Evolutionary conservation across 2,888 invertebrate species (phyloP), one percentile per base, ranked within the genome.

Genomic region (Colletes collaris): DNA sequence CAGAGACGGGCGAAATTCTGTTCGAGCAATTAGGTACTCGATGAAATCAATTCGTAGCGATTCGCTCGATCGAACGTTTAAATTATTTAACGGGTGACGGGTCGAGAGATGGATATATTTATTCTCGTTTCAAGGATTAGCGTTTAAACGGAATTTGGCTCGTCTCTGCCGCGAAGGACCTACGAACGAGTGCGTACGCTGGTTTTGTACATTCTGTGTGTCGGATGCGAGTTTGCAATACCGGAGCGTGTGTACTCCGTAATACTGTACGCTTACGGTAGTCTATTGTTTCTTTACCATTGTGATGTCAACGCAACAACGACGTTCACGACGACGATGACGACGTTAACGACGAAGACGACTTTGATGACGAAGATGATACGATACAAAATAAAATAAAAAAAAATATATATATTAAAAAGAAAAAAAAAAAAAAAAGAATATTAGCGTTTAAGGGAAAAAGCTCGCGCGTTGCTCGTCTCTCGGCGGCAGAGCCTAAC

Each of bases 381-480:
- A 71, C 63, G 71, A 91, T 91, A 90, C 83, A 87, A 90, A 87
- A 90, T 90, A 88, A 91, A 89, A 40, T 40, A 40, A 40, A 40
- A 40, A 40, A 40, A 40, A 40, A 6, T 40, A 40, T 6, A 40
- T 6, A 40, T 6, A 40, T 6, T 6, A 40, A 8, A 8, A 46
- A 46, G 6, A 46, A 46, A 46, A 8, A 46, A 46, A 46, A 8
- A 46, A 46, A 46, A 90, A 46, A 8, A 46, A 46, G 10, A 90
- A 89, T 89, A 90, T 88, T 89, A 91, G 89, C 79, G 83, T 80
- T 81, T 91, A 91, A 92, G 89, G 27, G 16, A 16, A 27, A 88
- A 87, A 87, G 86, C 90, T 91, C 89, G 88, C 89, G 89, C 91
- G 90, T 91, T 90, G 89, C 83, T 89, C 89, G 89, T 88, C 89